Evolutionary conservation across 2,113 vertebrate species (phyloP).

Genomic region (Eonycteris spelaea): DNA sequence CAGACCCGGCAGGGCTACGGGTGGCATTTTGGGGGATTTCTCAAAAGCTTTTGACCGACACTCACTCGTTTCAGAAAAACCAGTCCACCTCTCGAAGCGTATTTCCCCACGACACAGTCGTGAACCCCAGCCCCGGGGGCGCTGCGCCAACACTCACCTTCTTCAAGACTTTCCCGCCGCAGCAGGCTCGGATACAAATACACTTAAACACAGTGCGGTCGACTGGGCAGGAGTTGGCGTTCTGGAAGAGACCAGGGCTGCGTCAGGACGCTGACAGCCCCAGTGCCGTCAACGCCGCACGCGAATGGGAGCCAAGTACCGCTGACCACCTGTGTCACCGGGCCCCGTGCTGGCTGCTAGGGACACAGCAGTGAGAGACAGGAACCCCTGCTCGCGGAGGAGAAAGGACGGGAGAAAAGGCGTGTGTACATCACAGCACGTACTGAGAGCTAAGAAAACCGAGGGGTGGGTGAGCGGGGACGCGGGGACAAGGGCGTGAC

Average conservation of each 20-base stretch:
- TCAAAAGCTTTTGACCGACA: rapidly evolving
- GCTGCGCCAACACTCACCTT: slow-evolving; percentile 81
- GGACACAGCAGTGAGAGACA: rapidly evolving
- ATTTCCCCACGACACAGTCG: rapidly evolving
- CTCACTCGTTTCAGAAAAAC: not conserved
- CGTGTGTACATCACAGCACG: no score
- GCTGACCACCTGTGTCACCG: no score
- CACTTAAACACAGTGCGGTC: slow-evolving; percentile 92
- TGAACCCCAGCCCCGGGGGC: rapidly evolving
- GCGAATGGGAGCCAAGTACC: no score
- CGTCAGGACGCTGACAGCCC: not conserved
- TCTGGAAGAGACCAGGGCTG: slow-evolving; percentile 79
- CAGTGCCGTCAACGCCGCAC: not conserved
- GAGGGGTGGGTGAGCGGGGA: not conserved
- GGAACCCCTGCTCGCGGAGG: rapidly evolving
- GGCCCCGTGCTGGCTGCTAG: rapidly evolving
- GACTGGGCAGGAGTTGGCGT: slow-evolving; percentile 96
- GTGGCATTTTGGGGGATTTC: rapidly evolving
- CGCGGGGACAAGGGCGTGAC: not conserved
- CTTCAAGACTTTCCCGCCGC: slow-evolving; percentile 91
- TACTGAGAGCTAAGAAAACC: no score
- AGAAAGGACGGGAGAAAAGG: rapidly evolving
- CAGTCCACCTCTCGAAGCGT: not conserved
- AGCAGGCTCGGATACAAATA: slow-evolving; percentile 89
- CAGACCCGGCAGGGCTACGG: no score